Evolutionary conservation across 2,888 invertebrate genomes (phyloP).

Genomic region (Cataglyphis cursor): DNA sequence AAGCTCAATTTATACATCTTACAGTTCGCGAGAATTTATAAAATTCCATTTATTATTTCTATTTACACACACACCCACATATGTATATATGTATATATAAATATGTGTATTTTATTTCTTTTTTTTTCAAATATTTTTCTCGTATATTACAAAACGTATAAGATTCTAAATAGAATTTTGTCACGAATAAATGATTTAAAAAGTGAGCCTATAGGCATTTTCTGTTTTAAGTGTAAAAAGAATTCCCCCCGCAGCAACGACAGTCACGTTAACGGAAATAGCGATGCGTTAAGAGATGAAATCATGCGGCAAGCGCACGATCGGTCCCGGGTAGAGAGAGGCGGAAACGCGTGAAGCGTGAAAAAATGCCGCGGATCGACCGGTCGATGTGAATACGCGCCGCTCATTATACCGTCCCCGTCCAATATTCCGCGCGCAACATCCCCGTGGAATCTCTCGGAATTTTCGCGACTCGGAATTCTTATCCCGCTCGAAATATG

Average conservation of each 20-base stretch:
- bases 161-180: background rate
- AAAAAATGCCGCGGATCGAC: conserved; percentile 6
- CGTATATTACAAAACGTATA: background rate
- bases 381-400: background rate
- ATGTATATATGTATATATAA: too few species aligned
- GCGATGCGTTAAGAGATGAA: conserved; percentile 37
- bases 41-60: background rate
- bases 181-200: background rate
- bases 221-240: background rate
- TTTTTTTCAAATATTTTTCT: background rate
- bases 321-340: background rate
- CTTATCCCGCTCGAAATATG: conserved; percentile 19
- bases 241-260: background rate
- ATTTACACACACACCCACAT: too few species aligned
- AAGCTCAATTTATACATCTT: background rate
- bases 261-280: conserved; percentile 23
- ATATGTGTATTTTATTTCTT: background rate
- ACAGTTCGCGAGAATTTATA: background rate
- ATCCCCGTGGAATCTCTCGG: conserved; percentile 8
- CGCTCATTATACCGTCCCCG: background rate
- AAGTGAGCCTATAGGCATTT: background rate
- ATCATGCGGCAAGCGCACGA: conserved; percentile 2
- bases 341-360: conserved; percentile 22
- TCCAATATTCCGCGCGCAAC: conserved; percentile 22
- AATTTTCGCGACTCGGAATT: conserved; percentile 12